Evolutionary conservation across 2,888 invertebrate species (phyloP).

Genomic region (Tuberolachnus salignus): DNA sequence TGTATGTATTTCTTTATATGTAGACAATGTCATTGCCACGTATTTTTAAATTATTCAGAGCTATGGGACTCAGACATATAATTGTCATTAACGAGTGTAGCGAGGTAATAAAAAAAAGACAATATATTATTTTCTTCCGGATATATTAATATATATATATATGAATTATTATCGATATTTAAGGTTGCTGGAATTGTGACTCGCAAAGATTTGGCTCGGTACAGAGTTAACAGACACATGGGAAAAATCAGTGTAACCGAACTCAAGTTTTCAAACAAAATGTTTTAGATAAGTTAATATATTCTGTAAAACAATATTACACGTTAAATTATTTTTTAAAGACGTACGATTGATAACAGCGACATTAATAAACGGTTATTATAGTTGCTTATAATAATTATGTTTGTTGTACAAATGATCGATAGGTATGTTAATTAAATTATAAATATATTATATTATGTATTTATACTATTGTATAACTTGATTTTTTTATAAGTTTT

Average conservation of each 20-base stretch:
- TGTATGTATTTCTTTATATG: constrained; percentile 60
- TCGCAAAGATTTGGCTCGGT: constrained; percentile 90
- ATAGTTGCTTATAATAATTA: no score
- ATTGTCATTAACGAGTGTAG: constrained; percentile 90
- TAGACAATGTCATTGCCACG: constrained; percentile 87
- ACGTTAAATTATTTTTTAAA: not conserved
- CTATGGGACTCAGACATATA: constrained; percentile 90
- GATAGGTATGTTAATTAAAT: no score
- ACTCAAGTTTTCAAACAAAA: constrained; percentile 68
- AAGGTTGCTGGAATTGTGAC: constrained; percentile 96
- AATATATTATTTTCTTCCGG: constrained; percentile 23
- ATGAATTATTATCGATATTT: constrained; percentile 59
- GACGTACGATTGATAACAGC: no score
- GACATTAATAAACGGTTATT: no score
- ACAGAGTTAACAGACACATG: constrained; percentile 74
- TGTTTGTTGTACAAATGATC: no score
- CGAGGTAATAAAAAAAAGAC: constrained; percentile 68
- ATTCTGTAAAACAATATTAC: not conserved
- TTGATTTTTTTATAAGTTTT: no score
- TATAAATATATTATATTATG: no score
- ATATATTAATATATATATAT: no score
- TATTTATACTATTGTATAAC: no score
- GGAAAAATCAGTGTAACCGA: constrained; percentile 79
- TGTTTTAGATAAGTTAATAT: constrained; percentile 13
- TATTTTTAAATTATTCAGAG: constrained; percentile 89